Evolutionary conservation across 2,888 invertebrate genomes (phyloP), one percentile per base, ranked within the genome.

Genomic region (Phorcus lineatus): DNA sequence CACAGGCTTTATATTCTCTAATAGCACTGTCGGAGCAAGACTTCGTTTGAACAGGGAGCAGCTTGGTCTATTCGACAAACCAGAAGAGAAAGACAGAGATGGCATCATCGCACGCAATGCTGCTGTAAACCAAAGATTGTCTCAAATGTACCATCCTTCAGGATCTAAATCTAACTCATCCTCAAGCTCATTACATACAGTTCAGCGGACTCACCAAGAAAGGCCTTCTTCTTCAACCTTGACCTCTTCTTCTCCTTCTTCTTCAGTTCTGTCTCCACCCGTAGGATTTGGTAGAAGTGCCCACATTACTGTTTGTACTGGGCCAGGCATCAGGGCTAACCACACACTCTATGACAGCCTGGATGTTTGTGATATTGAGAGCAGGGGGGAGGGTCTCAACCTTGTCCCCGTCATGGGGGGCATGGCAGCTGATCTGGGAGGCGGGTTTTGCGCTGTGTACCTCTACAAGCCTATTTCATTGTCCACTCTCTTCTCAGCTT

Each of bases 21-120:
- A 89, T 4, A 85, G 87, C 76, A 91, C 93, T 11, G 85, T 92
- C 22, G 90, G 92, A 54, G 91, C 91, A 40, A 84, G 92, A 77
- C 90, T 93, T 4, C 86, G 88, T 78, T 87, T 93, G 6, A 85
- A 83, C 22, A 31, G 78, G 0, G 81, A 87, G 6, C 87, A 89
- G 66, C 84, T 90, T 31, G 75, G 83, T 28, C 81, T 93, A 11
- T 93, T 92, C 88, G 88, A 88, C 40, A 87, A 87, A 78, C 86
- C 86, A 36, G 88, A 89, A 47, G 88, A 88, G 62, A 81, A 77
- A 22, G 81, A 84, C 22, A 79, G 85, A 74, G 84, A 83, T 47
- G 31, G 31, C 9, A n/a, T 76, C 17, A 75, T 75, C 4, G 16
- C 75, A 13, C 28, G 70, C 11, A 70, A 70, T 16, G 36, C 28